These are phyloP conservation scores for Megalurothrips usitatus DNA, from an alignment of 2,888 invertebrate genomes.

Conservation along the genomic window DNA sequence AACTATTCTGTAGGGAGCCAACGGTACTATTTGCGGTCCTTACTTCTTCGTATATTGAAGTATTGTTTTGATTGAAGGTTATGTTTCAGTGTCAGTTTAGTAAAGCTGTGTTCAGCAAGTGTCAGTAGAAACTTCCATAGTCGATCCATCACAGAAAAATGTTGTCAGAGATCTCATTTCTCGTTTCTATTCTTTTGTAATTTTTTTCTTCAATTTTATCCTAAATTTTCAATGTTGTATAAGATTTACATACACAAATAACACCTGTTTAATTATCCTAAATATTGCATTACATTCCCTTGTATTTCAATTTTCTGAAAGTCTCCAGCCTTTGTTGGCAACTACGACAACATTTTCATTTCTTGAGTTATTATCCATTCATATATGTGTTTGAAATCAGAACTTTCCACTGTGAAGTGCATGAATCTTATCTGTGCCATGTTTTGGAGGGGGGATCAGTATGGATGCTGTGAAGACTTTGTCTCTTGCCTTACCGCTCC, in stretches of 20 bases:
- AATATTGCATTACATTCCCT: too few relatives aligned
- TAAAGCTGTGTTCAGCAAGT: background rate
- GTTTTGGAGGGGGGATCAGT: too few relatives aligned
- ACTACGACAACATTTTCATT: background rate
- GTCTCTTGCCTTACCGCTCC: too few relatives aligned
- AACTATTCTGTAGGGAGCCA: too few relatives aligned
- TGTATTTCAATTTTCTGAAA: too few relatives aligned
- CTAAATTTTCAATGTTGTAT: background rate
- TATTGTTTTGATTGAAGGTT: conserved; percentile 6
- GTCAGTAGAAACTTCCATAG: background rate
- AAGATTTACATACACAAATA: background rate
- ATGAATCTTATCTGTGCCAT: too few relatives aligned
- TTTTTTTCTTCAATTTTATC: background rate
- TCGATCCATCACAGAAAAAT: background rate
- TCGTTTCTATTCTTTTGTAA: background rate
- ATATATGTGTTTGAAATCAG: too few relatives aligned
- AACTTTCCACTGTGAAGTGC: too few relatives aligned
- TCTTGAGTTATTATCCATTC: too few relatives aligned
- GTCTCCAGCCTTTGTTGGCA: background rate
- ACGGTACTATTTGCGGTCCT: background rate
- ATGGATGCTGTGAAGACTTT: too few relatives aligned
- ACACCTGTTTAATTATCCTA: too few relatives aligned
- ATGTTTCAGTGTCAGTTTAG: background rate
- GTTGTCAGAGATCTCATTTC: background rate
- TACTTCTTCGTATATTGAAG: background rate